Evolutionary conservation across 1,140 invertebrate genomes (phyloP), one percentile per base, ranked within the genome.

Genomic region (Micrasema minimum): DNA sequence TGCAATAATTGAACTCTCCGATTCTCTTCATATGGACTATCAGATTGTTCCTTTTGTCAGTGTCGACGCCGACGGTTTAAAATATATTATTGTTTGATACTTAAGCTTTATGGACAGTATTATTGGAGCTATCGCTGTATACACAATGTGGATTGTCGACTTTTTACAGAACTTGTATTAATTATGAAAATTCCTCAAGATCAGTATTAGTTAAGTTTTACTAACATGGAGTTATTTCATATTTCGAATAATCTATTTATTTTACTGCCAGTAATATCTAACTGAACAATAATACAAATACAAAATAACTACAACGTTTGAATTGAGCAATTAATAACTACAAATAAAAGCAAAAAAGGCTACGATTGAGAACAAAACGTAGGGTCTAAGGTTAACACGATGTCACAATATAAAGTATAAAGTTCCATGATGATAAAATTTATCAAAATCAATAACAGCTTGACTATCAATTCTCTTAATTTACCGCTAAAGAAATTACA

Each of bases 1-100:
- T 74, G 68, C 72, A 74, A 71, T 74, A 74, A 74, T 70, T 51
- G 64, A 66, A 66, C 50, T 48, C 51, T 67, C 68, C 59, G 45
- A 66, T 70, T 70, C 62, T 35, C 46, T 66, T 74, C 64, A 70
- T 70, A 51, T 67, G 69, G 68, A 74, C 72, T 66, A 64, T 72
- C 46, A 69, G 62, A 72, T 62, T 66, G 68, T 73, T 73, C 72
- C 31, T 66, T 65, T 66, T 37, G 23, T 64, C 26, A 46, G 45
- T 64, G 61, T 48, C 18, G 61, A 50, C 14, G 41, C 45, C 18
- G 61, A 50, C 14, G 41, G 14, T 46, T 64, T 50, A 31, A n/a
- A n/a, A n/a, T n/a, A n/a, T n/a, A n/a, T n/a, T 64, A 35, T 50
- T 18, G 45, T 48, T 43, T 43, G 18, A 14, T 64, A 46, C 46